These are phyloP conservation scores for Drosophila arawakana DNA, from an alignment of 1,140 invertebrate species.

Conservation along the genomic window DNA sequence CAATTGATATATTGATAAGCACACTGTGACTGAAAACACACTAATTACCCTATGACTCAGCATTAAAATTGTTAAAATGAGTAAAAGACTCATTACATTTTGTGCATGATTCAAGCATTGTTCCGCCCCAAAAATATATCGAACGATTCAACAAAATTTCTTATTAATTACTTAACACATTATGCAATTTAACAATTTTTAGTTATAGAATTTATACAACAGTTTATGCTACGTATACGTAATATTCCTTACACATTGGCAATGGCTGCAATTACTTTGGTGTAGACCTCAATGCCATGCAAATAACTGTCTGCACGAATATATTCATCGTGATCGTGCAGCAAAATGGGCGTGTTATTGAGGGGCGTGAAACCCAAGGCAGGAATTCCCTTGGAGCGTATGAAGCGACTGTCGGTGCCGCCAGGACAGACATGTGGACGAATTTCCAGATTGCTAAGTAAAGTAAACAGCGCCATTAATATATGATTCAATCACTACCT, in stretches of 20 bases:
- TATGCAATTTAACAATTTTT: background rate
- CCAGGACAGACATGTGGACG: slow-evolving; percentile 90
- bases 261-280: slow-evolving; percentile 86
- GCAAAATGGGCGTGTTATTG: slow-evolving; percentile 88
- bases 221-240: background rate
- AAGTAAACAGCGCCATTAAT: background rate
- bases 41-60: slow-evolving; percentile 39
- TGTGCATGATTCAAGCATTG: slow-evolving; percentile 1
- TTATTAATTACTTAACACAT: slow-evolving; percentile 8
- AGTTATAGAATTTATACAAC: background rate
- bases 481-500: background rate
- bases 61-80: background rate
- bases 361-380: slow-evolving; percentile 93
- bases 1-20: slow-evolving; percentile 40
- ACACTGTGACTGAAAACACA: slow-evolving; percentile 12
- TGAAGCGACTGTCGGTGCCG: slow-evolving; percentile 91
- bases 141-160: slow-evolving; percentile 2
- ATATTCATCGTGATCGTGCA: slow-evolving; percentile 93
- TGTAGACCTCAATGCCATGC: slow-evolving; percentile 90
- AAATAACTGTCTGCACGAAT: slow-evolving; percentile 89
- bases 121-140: background rate
- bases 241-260: slow-evolving; percentile 85
- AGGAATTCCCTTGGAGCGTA: slow-evolving; percentile 90
- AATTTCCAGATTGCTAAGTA: slow-evolving; percentile 85
- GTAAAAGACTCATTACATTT: background rate